Conservation (phyloP, 2,113 vertebrate genomes). For the Catharus bicknelli region DNA sequence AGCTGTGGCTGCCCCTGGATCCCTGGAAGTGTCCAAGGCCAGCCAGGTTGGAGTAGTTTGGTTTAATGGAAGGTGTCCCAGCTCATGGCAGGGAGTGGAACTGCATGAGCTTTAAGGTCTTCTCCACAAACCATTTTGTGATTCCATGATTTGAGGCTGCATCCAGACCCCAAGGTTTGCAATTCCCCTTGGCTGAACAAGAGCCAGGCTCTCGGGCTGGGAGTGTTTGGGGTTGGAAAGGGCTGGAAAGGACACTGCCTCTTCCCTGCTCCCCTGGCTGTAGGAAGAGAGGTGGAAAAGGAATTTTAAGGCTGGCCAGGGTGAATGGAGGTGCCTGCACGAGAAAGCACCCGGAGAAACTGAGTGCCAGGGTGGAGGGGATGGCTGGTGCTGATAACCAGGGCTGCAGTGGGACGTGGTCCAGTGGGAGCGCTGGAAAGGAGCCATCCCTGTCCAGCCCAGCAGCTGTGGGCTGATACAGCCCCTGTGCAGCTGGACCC, state of each 20-base stretch:
- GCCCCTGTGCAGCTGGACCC: fast-evolving
- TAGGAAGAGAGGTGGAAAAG: neutral
- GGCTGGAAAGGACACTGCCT: neutral
- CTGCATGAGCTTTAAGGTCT: neutral
- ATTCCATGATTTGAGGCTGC: neutral
- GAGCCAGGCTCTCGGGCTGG: neutral
- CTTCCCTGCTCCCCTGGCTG: neutral
- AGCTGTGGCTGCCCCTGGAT: neutral
- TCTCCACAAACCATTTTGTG: neutral
- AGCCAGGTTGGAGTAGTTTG: neutral
- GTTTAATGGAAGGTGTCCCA: neutral
- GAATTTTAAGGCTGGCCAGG: neutral
- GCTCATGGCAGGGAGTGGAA: no score
- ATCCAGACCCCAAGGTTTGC: neutral
- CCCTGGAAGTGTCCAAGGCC: neutral
- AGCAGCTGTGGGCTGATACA: neutral
- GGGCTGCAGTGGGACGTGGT: neutral
- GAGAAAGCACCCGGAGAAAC: neutral
- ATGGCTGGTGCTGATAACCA: slow-evolving; percentile 1
- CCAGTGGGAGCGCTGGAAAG: neutral
- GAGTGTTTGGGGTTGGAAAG: neutral
- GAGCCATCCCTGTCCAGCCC: neutral
- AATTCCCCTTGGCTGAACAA: neutral
- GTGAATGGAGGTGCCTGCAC: neutral
- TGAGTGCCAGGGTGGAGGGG: neutral